Percentiles rank a stretch among this genome's conserved stretches.
Conservation (phyloP, 2,888 invertebrate species). For the Coremacera marginata region DNA sequence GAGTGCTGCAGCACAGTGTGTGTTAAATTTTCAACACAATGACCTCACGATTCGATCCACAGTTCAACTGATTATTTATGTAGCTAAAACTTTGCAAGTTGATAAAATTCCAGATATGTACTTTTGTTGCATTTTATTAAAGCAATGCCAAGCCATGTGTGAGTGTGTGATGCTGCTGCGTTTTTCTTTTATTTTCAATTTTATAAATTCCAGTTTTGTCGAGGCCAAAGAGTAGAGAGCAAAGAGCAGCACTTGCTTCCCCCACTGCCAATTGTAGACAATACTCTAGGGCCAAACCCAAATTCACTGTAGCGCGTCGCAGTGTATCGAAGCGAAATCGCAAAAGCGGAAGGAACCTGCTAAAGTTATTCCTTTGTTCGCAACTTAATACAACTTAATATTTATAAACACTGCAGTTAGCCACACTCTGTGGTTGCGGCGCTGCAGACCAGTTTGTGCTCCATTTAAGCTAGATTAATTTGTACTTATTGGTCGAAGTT, state of each 20-base stretch:
- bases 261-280: background rate
- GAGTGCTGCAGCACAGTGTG: background rate
- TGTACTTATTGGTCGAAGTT: no score
- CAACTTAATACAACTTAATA: background rate
- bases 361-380: background rate
- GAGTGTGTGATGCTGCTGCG: background rate
- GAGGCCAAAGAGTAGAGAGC: constrained; percentile 22
- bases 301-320: constrained; percentile 27
- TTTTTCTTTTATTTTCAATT: background rate
- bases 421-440: constrained; percentile 7
- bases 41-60: background rate
- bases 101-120: constrained; percentile 11
- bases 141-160: background rate
- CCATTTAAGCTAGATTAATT: background rate
- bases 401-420: background rate
- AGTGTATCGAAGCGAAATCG: background rate
- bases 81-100: background rate
- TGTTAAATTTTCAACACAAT: background rate
- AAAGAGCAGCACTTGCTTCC: background rate
- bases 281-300: constrained; percentile 33
- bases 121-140: constrained; percentile 27
- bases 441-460: constrained; percentile 36
- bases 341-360: background rate
- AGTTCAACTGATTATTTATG: background rate
- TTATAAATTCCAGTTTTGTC: constrained; percentile 32